Base-by-base conservation (phyloP, 2,797 vertebrate genomes). In the Cyclopterus lumpus region DNA sequence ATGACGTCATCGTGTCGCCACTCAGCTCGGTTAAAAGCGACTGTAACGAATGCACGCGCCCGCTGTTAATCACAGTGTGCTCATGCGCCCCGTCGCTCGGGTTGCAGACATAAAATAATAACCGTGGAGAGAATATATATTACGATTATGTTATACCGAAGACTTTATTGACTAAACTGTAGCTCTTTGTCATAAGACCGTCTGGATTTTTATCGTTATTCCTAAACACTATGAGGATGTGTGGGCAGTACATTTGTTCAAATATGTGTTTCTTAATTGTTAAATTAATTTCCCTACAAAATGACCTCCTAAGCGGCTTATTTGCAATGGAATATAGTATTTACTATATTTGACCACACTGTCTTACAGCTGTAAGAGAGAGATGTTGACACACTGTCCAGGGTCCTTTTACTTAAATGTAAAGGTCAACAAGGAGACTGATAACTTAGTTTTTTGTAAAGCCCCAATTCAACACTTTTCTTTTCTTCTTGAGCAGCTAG, bases 401-500 rank as follows among this genome's bases (percentile, higher is more conserved):
- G 24, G 14, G 22, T 46, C 38, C 38, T n/a, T n/a, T n/a, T n/a
- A n/a, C n/a, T n/a, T 10, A 40, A 12, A 20, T 22, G 46, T 14
- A n/a, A 14, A 5, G 3, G 3, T 7, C 48, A 24, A 22, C 3
- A 40, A 28, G 8, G 14, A 7, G 9, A 4, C 22, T 32, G 57
- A 18, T 54, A 61, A 34, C 22, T 3, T 15, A 8, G 20, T n/a
- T 51, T 28, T 9, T 32, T 46, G 10, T 12, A 20, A 69, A 49
- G 10, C 26, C 32, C 8, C 15, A 42, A 36, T 28, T 49, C n/a
- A 62, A 15, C 11, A 36, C 3, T 36, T 61, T 4, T 57, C 75
- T 11, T 60, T 71, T 20, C 76, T 70, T 14, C 26, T 28, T 28
- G 26, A 28, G 26, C 53, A 93, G 93, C 57, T 22, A 22, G 80